phyloP scores from a whole-genome alignment of 2,113 vertebrate species.

The Cottus gobio region DNA sequence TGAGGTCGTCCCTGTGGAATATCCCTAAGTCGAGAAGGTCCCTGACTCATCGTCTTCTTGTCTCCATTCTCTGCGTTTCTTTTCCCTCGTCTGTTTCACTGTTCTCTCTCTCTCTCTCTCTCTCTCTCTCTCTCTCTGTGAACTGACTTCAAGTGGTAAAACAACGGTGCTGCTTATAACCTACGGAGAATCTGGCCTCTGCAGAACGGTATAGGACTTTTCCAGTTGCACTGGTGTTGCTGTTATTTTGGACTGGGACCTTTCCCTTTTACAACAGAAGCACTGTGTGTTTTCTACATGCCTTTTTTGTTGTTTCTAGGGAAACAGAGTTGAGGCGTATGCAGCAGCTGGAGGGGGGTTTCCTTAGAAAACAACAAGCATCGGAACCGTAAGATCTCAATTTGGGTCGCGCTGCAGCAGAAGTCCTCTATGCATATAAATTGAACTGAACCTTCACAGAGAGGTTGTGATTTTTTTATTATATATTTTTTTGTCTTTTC shows the following conservation, averaged over 20 bases:
- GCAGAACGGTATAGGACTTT: conserved; percentile 28
- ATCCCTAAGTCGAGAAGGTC: conserved; percentile 13
- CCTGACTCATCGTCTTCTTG: conserved; percentile 1
- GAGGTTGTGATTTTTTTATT: conserved; percentile 20
- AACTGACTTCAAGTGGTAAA: not conserved
- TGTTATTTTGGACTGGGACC: too few species aligned
- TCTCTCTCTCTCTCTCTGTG: not conserved
- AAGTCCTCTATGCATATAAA: conserved; percentile 46
- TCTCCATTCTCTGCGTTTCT: not conserved
- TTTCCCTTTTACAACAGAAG: conserved; percentile 38
- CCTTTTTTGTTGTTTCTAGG: conserved; percentile 62
- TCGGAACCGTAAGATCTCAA: conserved; percentile 29
- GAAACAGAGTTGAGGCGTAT: conserved; percentile 53
- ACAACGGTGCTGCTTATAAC: conserved; percentile 14
- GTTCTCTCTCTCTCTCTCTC: conserved; percentile 6
- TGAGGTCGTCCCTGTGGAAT: conserved; percentile 17
- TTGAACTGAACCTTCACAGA: conserved; percentile 36
- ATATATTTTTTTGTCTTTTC: not conserved
- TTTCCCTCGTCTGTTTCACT: not conserved
- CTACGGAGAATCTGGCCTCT: conserved; percentile 9
- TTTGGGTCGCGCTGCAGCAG: conserved; percentile 36
- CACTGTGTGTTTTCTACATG: conserved; percentile 35
- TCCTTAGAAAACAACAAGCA: conserved; percentile 47
- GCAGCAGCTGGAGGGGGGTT: conserved; percentile 58
- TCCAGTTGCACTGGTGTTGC: conserved; percentile 8